Evolutionary conservation across 2,888 invertebrate genomes (phyloP).

Genomic region (Caenorhabditis wallacei): DNA sequence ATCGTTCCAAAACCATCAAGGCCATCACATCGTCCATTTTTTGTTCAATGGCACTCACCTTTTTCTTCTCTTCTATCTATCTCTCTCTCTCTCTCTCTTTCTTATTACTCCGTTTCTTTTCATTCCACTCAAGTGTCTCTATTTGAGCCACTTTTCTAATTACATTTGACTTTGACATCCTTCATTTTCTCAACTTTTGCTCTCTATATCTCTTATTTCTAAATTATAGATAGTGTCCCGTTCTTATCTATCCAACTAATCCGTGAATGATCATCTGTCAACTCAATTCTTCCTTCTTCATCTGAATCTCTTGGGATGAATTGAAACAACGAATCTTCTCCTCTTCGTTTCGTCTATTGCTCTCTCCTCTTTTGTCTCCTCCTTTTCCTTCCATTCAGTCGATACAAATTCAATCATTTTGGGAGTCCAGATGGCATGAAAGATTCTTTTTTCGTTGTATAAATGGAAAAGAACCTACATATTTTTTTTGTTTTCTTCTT

Average conservation of each 20-base stretch:
- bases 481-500: too few relatives aligned
- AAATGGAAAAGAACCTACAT: too few relatives aligned
- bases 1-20: conserved; percentile 14
- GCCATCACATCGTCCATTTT: background rate
- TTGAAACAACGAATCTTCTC: conserved; percentile 30
- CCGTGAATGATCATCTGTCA: conserved; percentile 57
- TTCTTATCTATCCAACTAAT: conserved; percentile 13
- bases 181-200: conserved; percentile 14
- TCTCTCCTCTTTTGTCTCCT: conserved; percentile 1
- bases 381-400: conserved; percentile 6
- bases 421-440: background rate
- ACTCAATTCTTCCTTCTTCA: background rate
- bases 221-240: background rate
- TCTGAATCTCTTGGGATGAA: conserved; percentile 28
- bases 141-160: conserved; percentile 61
- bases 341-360: conserved; percentile 17
- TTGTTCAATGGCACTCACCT: conserved; percentile 6
- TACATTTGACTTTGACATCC: conserved; percentile 25
- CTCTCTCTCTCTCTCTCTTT: conserved; percentile 2
- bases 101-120: too few relatives aligned
- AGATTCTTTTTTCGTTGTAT: background rate
- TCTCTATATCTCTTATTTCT: conserved; percentile 12
- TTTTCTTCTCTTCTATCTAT: background rate
- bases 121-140: conserved; percentile 56
- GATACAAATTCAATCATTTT: conserved; percentile 62